Base-by-base conservation (phyloP, 2,797 vertebrate species). In the Lycodopsis pacificus region DNA sequence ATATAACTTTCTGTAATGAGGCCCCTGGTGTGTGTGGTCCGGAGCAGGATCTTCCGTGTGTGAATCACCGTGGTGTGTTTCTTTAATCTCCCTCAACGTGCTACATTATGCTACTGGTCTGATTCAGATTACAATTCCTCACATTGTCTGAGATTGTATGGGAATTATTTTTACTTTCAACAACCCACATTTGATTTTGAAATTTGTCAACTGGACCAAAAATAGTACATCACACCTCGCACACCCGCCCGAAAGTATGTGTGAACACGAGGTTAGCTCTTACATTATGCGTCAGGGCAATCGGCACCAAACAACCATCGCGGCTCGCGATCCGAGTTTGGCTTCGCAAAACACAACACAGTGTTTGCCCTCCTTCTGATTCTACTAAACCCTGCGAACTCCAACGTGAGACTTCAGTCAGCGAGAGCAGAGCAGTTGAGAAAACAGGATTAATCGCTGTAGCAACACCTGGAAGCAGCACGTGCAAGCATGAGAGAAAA, bases 361-460 rank as follows among this genome's bases (percentile, higher is more conserved):
- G 73, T 85, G 83, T 92, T 83, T 89, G 86, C 76, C 76, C 85
- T 73, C 61, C 76, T 79, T 89, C 91, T 80, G 51, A 89, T 90
- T 92, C 90, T 87, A 85, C 87, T 86, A 87, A 92, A 88, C 71
- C 48, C 83, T 70, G 83, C 77, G 90, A 91, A 87, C 77, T 83
- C 81, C 81, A 79, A 22, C 61, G 79, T 83, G 82, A 86, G 90
- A 88, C 89, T 80, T 75, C 83, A 82, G 90, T 83, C 87, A 85
- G 69, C 56, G 34, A 82, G 83, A 88, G 73, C 54, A n/a, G 86
- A 54, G 0, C 80, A 20, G 79, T 91, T 84, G 85, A 83, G 82
- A 84, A 93, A 94, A 93, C 90, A 93, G 86, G 90, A 93, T 94
- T 91, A 92, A 79, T 93, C 65, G 40, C 86, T 81, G 91, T 89